Percentiles rank a stretch among this genome's conserved stretches.
These are phyloP conservation scores for Darevskia nairensis DNA, from an alignment of 2,797 vertebrate genomes.

Conservation along the genomic window DNA sequence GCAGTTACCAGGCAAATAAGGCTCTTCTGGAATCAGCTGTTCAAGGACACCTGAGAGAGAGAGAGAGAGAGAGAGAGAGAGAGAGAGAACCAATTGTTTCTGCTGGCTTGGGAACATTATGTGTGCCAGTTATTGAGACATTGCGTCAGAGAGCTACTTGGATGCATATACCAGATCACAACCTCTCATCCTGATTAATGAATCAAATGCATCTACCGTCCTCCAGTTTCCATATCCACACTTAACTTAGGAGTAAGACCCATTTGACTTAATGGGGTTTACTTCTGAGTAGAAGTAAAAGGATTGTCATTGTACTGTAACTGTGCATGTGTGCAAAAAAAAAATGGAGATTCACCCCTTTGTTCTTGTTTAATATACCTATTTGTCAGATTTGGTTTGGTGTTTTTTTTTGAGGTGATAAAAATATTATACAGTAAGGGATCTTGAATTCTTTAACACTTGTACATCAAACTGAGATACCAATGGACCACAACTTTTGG, in stretches of 20 bases:
- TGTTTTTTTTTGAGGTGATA: background rate
- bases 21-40: background rate
- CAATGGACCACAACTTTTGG: background rate
- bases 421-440: background rate
- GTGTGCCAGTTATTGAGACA: slow-evolving; percentile 3
- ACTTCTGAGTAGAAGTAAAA: too few relatives aligned
- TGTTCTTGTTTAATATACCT: background rate
- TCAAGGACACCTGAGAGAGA: background rate
- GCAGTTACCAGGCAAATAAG: background rate
- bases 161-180: background rate
- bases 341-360: background rate
- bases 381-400: background rate
- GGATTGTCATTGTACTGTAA: too few relatives aligned
- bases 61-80: background rate
- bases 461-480: background rate
- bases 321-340: background rate
- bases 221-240: background rate
- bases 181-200: slow-evolving; percentile 18
- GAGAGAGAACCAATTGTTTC: background rate
- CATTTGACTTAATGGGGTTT: too few relatives aligned
- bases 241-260: too few relatives aligned
- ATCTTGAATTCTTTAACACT: background rate
- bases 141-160: background rate
- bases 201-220: slow-evolving; percentile 4
- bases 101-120: background rate